Evolutionary conservation across 2,113 vertebrate species (phyloP), one percentile per base, ranked within the genome.

Genomic region (Merops nubicus): DNA sequence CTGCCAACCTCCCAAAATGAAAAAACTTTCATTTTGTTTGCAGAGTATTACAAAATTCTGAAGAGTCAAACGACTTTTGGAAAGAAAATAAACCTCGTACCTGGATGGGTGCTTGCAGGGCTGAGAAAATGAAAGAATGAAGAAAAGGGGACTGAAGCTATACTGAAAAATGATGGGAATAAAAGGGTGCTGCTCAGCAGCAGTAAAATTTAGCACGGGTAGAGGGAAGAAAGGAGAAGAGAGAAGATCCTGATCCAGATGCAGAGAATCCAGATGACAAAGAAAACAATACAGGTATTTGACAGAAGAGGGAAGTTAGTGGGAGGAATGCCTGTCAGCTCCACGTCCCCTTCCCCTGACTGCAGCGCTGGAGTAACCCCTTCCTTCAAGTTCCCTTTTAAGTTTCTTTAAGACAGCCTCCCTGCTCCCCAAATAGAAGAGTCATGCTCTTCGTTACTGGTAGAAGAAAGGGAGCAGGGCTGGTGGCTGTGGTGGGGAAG

Each of bases 271-370:
- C 83, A 91, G 76, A 94, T 92, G 63, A 97, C 96, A 97, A 95
- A 95, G 92, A 93, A 91, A 96, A 87, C 77, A 94, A 95, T 81
- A 95, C 3, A 93, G 91, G 73, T 93, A 93, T 89, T 93, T 95
- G 95, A 96, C 89, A 92, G 95, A 92, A 91, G 74, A 67, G 86
- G 91, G 92, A 89, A 95, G 86, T 92, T 59, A 92, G 95, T 93
- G 86, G 95, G 91, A 94, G 89, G 86, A 92, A 93, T 78, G 26
- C 80, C 82, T 95, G 89, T 93, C 92, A 97, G 73, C 80, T 95
- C 80, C 43, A 84, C 43, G 43, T 74, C 93, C 47, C 73, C 21
- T 63, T 86, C 54, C 60, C 56, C 60, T 88, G 59, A 83, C 77
- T 22, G 62, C 33, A 81, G 54, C 47, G 80, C 28, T 7, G 1